phyloP scores from a whole-genome alignment of 2,113 vertebrate species.

The Coryphaenoides rupestris region DNA sequence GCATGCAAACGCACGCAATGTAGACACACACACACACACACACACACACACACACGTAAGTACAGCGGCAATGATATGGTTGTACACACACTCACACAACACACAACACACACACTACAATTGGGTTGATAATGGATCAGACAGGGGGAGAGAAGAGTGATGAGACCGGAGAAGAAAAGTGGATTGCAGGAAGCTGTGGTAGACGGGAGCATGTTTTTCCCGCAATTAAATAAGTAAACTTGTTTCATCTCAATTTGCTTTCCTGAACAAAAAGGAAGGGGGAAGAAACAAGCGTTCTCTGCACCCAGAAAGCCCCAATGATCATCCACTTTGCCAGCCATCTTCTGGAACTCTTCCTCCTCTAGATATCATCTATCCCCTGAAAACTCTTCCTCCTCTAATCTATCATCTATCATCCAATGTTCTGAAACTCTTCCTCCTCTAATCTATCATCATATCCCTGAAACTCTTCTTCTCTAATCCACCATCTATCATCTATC shows the following conservation, averaged over 20 bases:
- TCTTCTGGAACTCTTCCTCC: no score
- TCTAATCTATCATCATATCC: no score
- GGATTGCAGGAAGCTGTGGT: slow-evolving; percentile 31
- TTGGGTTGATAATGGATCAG: slow-evolving; percentile 39
- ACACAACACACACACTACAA: slow-evolving; percentile 22
- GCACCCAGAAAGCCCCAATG: slow-evolving; percentile 18
- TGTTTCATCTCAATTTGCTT: slow-evolving; percentile 27
- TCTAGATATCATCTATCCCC: no score
- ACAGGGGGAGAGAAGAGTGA: slow-evolving; percentile 11
- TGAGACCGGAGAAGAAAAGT: slow-evolving; percentile 18
- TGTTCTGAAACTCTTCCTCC: no score
- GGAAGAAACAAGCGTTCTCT: slow-evolving; percentile 16
- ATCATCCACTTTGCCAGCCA: no score
- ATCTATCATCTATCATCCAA: no score
- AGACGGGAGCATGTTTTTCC: slow-evolving; percentile 34
- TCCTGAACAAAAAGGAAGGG: background rate
- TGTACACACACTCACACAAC: slow-evolving; percentile 16
- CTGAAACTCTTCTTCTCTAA: no score
- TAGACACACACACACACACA: slow-evolving; percentile 12
- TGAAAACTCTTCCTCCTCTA: no score
- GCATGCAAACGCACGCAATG: slow-evolving; percentile 17
- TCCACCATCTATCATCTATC: no score
- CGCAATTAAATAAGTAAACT: slow-evolving; percentile 47
- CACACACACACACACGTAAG: slow-evolving; percentile 7
- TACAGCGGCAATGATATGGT: background rate